Conservation (phyloP, 1,140 invertebrate species). For the Melanaphis sacchari region DNA sequence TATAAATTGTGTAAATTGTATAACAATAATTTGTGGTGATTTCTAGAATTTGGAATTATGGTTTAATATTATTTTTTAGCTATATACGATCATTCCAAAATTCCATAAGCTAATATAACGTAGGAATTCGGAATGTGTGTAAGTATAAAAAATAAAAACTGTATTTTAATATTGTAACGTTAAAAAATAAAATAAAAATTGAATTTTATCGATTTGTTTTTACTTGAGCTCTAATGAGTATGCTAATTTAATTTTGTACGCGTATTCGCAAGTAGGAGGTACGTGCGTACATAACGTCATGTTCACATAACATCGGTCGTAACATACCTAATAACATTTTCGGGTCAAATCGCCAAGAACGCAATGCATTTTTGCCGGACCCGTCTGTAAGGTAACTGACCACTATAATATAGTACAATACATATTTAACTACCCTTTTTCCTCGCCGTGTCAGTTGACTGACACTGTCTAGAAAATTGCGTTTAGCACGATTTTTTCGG, state of each 20-base stretch:
- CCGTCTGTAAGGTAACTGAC: conserved; percentile 28
- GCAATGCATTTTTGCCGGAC: background rate
- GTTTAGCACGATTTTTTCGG: conserved; percentile 32
- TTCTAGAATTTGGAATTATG: background rate
- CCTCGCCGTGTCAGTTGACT: background rate
- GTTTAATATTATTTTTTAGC: background rate
- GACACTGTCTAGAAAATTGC: conserved; percentile 38
- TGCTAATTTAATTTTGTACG: background rate
- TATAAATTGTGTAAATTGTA: background rate
- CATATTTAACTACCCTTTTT: conserved; percentile 10
- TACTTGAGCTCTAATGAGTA: background rate
- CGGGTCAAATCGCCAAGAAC: conserved; percentile 18
- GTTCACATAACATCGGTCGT: background rate
- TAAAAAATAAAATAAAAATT: background rate
- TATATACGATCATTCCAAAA: background rate
- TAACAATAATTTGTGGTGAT: background rate
- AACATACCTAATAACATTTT: background rate
- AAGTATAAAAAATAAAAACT: background rate
- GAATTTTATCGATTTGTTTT: background rate
- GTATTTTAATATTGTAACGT: background rate
- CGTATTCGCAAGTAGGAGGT: background rate
- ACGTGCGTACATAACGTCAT: background rate
- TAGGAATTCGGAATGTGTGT: background rate
- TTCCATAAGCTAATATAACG: background rate
- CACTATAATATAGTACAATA: background rate